A percentile compares a stretch with the other conserved stretches of the same genome.
phyloP scores from a whole-genome alignment of 2,113 vertebrate genomes.

The Psophia crepitans region DNA sequence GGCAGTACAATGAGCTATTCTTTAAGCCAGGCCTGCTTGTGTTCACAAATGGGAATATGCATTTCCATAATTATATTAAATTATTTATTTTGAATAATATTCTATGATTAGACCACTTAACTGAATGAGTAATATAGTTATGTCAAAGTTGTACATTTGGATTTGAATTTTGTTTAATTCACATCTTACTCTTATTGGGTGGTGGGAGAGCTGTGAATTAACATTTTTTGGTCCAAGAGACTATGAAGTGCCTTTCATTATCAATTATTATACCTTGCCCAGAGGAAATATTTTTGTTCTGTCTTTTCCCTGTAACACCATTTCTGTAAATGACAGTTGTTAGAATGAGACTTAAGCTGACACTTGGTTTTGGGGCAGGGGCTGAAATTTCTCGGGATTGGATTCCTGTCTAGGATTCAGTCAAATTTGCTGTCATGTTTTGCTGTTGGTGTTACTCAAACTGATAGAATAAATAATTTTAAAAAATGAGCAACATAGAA shows the following conservation, averaged over 20 bases:
- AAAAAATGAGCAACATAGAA: background rate
- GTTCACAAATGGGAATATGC: background rate
- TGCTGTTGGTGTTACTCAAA: background rate
- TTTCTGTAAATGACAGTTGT: background rate
- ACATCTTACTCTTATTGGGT: background rate
- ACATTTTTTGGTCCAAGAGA: background rate
- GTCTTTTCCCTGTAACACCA: background rate
- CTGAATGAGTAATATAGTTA: background rate
- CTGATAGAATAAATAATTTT: background rate
- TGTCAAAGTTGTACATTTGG: background rate
- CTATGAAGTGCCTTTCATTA: background rate
- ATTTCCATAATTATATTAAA: background rate
- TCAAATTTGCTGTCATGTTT: background rate
- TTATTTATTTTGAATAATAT: background rate
- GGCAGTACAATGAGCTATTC: background rate
- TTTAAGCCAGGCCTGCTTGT: background rate
- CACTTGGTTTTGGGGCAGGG: background rate
- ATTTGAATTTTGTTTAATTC: background rate
- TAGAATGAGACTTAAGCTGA: background rate
- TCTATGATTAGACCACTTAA: background rate
- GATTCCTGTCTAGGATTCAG: background rate
- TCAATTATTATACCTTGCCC: background rate
- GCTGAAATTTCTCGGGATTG: background rate
- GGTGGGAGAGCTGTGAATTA: background rate
- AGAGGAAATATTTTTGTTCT: background rate